Evolutionary conservation across 2,797 vertebrate species (phyloP).

Genomic region (Syngnathus rostellatus): DNA sequence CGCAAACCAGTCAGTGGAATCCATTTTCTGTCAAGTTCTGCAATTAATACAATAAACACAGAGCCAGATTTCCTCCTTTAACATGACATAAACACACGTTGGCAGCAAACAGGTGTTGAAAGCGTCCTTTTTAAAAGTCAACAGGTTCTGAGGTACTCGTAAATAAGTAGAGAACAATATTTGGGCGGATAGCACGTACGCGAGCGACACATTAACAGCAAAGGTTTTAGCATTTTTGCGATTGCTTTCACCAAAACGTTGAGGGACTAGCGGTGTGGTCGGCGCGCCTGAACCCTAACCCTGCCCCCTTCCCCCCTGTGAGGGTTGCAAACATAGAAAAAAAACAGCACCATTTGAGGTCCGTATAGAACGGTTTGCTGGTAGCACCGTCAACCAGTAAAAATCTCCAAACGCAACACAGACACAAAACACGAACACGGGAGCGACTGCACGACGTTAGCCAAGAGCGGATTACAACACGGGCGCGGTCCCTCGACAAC

Average conservation of each 20-base stretch:
- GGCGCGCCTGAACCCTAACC: constrained; percentile 50
- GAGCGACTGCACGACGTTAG: constrained; percentile 61
- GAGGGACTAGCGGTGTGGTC: constrained; percentile 54
- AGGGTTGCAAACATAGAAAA: constrained; percentile 72
- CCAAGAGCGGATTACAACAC: constrained; percentile 59
- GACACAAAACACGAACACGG: constrained; percentile 62
- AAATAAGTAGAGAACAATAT: constrained; percentile 64
- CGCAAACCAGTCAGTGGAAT: constrained; percentile 28
- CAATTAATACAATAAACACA: not conserved
- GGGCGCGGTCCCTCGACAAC: constrained; percentile 50
- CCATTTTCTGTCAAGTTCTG: not conserved
- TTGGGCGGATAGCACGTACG: constrained; percentile 66
- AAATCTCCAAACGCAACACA: constrained; percentile 64
- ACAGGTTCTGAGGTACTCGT: constrained; percentile 64
- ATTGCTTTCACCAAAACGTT: constrained; percentile 27
- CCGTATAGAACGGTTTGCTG: constrained; percentile 72
- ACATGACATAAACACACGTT: constrained; percentile 23
- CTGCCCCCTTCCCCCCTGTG: constrained; percentile 38
- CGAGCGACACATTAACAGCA: constrained; percentile 51
- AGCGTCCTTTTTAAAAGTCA: constrained; percentile 48
- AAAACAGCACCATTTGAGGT: constrained; percentile 82
- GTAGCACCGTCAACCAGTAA: constrained; percentile 75
- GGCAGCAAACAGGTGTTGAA: constrained; percentile 46
- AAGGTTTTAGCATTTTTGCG: constrained; percentile 55
- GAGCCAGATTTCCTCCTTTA: constrained; percentile 24